A percentile compares a stretch with the other conserved stretches of the same genome.
phyloP scores from a whole-genome alignment of 2,113 vertebrate species.

The Myrmecophaga tridactyla region DNA sequence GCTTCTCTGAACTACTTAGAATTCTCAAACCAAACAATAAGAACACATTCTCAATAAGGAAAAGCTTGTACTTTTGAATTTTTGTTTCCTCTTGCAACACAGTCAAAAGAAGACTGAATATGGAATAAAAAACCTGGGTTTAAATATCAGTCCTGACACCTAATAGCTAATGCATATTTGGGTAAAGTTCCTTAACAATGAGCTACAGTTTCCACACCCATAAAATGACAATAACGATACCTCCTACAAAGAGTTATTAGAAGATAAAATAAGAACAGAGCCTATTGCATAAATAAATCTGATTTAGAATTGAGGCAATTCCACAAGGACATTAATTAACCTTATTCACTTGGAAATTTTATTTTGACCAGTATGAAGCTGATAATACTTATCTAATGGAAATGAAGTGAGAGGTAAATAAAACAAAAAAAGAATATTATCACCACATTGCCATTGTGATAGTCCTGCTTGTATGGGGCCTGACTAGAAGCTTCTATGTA shows the following conservation, averaged over 20 bases:
- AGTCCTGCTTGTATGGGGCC: neutral
- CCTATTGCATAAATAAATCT: constrained; percentile 21
- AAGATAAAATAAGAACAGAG: constrained; percentile 26
- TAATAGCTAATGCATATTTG: neutral
- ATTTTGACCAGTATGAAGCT: neutral
- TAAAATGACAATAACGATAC: neutral
- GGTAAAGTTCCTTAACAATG: neutral
- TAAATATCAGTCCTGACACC: neutral
- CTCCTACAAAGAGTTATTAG: neutral
- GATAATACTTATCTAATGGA: neutral
- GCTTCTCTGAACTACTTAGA: constrained; percentile 52
- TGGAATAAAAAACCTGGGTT: neutral
- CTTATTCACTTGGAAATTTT: neutral
- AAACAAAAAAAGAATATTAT: neutral
- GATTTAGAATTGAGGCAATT: neutral
- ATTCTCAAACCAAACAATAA: constrained; percentile 40
- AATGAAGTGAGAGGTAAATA: neutral
- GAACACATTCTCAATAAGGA: neutral
- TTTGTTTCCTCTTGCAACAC: neutral
- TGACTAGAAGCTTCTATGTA: neutral
- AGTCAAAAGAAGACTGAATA: neutral
- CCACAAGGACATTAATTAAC: constrained; percentile 3
- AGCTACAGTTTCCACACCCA: neutral
- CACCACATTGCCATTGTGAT: neutral
- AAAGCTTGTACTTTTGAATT: neutral